Evolutionary conservation across 2,888 invertebrate species (phyloP), one percentile per base, ranked within the genome.

Genomic region (Lypha dubia): DNA sequence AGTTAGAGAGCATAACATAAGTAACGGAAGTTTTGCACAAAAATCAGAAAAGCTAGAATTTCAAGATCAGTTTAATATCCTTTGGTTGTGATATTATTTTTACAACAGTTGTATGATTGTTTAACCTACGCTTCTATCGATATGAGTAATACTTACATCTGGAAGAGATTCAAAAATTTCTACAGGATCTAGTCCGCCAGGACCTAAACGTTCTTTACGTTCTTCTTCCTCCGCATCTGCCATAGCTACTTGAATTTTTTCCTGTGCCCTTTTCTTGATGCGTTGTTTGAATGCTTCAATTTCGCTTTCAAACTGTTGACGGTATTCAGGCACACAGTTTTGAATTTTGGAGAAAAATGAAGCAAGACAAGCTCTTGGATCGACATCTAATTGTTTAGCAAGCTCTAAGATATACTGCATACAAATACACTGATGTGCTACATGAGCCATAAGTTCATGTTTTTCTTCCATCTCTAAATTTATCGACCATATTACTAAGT

Each of bases 371-470:
- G 96, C 95, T 87, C 98, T 94, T 0, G 99, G 99, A 93, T 99
- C 98, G 13, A 96, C 95, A 90, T 98, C 96, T 85, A 99, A 92
- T 89, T 98, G 97, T 90, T 97, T 98, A 1, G 98, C 97, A 74
- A 99, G 93, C 92, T 99, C 99, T 88, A 99, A 93, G 86, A 99
- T 97, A 91, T 99, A 99, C 93, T 99, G 99, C 97, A 99, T 98
- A 88, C 98, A 98, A 90, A 99, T 99, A 76, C 97, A 97, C 92
- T 99, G 99, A 92, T 99, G 99, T 0, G 99, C 97, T 0, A 99
- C 98, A 91, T 98, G 98, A 17, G 95, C 94, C 98, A 99, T 99
- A 80, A 99, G 91, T 13, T 98, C 97, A 90, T 95, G 95, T 95
- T 99, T 99, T 95, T 98, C 97, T 93, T 99, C 98, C 95, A 99